A percentile compares a stretch with the other conserved stretches of the same genome.
phyloP scores from a whole-genome alignment of 1,140 invertebrate species.

The Pteromalus puparum region DNA sequence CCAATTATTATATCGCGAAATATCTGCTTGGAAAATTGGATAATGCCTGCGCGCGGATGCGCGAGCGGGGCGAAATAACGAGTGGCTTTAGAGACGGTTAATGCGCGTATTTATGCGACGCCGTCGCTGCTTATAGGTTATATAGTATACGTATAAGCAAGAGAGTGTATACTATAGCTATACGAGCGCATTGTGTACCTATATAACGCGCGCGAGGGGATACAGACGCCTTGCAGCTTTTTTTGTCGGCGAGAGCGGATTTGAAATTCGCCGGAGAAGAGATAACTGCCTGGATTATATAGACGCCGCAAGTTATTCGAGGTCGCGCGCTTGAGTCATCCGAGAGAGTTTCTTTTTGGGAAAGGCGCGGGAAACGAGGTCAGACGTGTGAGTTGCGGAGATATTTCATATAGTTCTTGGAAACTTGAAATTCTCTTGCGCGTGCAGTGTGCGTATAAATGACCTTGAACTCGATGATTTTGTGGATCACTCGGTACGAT shows the following conservation, averaged over 20 bases:
- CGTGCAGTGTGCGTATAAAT: not conserved
- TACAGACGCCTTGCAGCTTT: not conserved
- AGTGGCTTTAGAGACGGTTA: slow-evolving; percentile 48
- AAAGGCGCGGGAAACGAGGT: not conserved
- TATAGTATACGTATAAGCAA: not conserved
- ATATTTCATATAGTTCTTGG: not conserved
- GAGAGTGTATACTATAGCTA: not conserved
- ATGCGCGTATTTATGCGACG: slow-evolving; percentile 48
- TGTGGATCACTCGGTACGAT: not conserved
- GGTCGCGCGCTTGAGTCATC: too few relatives aligned
- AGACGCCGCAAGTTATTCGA: not conserved
- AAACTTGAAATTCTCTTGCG: not conserved
- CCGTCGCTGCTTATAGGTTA: slow-evolving; percentile 13
- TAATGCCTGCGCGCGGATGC: slow-evolving; percentile 58
- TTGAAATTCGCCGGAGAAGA: not conserved
- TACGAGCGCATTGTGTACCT: not conserved
- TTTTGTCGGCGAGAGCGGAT: not conserved
- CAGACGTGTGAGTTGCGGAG: not conserved
- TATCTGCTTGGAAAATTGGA: slow-evolving; percentile 68
- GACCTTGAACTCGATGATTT: not conserved
- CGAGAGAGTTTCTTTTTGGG: not conserved
- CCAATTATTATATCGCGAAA: slow-evolving; percentile 70
- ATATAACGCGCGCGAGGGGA: not conserved
- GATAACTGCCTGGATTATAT: not conserved
- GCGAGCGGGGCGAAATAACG: slow-evolving; percentile 42